Evolutionary conservation across 2,888 invertebrate genomes (phyloP).

Genomic region (Antitype chi): DNA sequence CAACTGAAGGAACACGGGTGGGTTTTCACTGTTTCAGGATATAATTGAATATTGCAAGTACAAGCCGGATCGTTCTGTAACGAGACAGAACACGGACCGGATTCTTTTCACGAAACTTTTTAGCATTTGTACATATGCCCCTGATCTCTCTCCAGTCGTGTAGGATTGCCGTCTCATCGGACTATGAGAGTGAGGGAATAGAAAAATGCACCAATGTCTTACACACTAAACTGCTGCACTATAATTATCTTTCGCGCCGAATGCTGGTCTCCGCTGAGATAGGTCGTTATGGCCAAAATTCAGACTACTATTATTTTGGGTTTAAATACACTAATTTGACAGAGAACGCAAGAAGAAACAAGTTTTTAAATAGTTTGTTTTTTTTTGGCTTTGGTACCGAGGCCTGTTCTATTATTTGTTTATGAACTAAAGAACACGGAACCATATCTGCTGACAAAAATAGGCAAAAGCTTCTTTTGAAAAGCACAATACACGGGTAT

Average conservation of each 20-base stretch:
- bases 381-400: too few species aligned
- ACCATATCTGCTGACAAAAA: neutral
- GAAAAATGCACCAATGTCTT: too few species aligned
- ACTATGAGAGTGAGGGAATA: too few species aligned
- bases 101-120: constrained; percentile 20
- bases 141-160: too few species aligned
- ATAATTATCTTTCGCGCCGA: neutral
- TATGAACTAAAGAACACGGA: neutral
- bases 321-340: too few species aligned
- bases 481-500: neutral
- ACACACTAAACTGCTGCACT: too few species aligned
- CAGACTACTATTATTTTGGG: too few species aligned
- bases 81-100: constrained; percentile 1
- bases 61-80: neutral
- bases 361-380: neutral
- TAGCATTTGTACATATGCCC: constrained; percentile 1
- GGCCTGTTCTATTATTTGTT: neutral
- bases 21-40: constrained; percentile 21
- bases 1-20: too few species aligned
- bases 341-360: neutral
- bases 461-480: neutral
- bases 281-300: neutral
- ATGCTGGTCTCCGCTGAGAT: neutral
- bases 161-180: too few species aligned
- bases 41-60: constrained; percentile 29